Conservation (phyloP, 2,797 vertebrate species). For the Molossus alvarezi region DNA sequence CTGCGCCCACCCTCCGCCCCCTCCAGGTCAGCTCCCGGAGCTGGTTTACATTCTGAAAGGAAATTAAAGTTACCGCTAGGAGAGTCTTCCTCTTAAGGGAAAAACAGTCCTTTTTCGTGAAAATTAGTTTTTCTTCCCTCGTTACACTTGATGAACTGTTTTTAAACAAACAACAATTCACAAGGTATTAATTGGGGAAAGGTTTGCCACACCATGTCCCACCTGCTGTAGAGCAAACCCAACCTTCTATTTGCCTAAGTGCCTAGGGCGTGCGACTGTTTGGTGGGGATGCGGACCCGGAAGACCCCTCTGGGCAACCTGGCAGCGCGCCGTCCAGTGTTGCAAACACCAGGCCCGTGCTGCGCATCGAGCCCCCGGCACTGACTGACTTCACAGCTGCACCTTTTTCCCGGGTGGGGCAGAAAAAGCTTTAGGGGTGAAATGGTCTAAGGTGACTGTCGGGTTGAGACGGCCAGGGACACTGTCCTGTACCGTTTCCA, state of each 20-base stretch:
- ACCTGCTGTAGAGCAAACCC: background rate
- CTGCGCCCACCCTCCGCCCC: no score
- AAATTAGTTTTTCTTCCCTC: constrained; percentile 20
- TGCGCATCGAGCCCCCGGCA: accelerated
- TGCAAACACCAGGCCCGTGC: accelerated
- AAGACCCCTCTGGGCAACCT: background rate
- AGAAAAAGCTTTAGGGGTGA: background rate
- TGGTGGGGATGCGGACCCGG: background rate
- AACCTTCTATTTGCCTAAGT: no score
- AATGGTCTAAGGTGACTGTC: background rate
- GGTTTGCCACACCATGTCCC: background rate
- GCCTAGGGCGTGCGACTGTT: accelerated
- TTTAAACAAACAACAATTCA: background rate
- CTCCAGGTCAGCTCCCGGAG: background rate
- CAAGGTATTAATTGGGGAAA: background rate
- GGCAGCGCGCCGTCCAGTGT: background rate
- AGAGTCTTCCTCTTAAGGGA: constrained; percentile 60
- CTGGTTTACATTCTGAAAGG: background rate
- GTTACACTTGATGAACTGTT: background rate
- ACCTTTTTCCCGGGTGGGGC: background rate
- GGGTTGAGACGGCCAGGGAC: background rate
- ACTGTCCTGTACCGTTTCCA: background rate
- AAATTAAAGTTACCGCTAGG: constrained; percentile 22
- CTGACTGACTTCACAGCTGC: accelerated
- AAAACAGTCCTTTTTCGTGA: background rate